Conservation (phyloP, 2,888 invertebrate species). For the Meloe dianella region DNA sequence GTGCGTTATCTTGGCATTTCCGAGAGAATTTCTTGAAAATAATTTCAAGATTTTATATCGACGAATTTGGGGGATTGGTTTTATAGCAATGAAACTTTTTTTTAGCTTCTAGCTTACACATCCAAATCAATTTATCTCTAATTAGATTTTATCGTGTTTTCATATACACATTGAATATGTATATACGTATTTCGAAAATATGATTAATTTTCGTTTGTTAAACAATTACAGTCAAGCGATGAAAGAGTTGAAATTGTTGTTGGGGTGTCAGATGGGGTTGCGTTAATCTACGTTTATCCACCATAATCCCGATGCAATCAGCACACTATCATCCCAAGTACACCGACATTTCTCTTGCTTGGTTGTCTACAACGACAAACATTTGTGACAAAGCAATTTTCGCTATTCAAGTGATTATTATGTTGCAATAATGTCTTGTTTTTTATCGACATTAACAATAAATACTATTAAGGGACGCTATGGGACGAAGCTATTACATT, state of each 20-base stretch:
- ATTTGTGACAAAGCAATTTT: conserved; percentile 16
- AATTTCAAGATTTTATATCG: conserved; percentile 10
- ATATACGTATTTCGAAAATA: background rate
- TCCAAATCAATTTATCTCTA: background rate
- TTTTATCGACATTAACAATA: conserved; percentile 14
- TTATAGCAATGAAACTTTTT: background rate
- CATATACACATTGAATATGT: background rate
- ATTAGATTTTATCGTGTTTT: background rate
- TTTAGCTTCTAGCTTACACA: background rate
- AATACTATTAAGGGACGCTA: conserved; percentile 8
- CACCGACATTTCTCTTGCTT: conserved; percentile 48
- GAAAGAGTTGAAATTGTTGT: conserved; percentile 30
- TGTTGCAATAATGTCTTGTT: conserved; percentile 15
- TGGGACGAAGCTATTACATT: conserved; percentile 22
- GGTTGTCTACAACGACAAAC: background rate
- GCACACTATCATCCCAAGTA: conserved; percentile 51
- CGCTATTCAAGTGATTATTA: conserved; percentile 25
- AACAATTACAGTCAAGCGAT: conserved; percentile 2
- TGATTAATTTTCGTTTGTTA: conserved; percentile 1
- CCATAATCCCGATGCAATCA: conserved; percentile 53
- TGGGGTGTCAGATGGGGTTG: conserved; percentile 40
- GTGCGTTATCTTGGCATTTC: background rate
- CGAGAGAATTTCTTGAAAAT: conserved; percentile 1
- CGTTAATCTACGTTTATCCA: conserved; percentile 53
- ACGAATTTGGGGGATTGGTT: background rate